Conservation (phyloP, 2,888 invertebrate species). For the Stenichneumon culpator region DNA sequence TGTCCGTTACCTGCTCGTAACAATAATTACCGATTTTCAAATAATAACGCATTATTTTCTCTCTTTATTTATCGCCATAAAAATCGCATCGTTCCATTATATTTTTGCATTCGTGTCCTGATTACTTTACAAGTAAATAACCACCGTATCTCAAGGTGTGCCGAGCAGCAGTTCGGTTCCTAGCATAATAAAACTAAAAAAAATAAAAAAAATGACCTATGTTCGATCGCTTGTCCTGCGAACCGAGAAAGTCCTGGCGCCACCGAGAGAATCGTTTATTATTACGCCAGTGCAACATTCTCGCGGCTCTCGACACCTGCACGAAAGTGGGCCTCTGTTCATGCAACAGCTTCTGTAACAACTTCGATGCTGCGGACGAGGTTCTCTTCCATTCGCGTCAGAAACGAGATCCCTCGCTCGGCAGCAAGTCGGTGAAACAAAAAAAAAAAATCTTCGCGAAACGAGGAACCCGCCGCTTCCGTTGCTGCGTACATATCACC, state of each 20-base stretch:
- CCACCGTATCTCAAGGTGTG: background rate
- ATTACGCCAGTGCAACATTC: conserved; percentile 38
- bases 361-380: conserved; percentile 5
- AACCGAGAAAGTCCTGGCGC: conserved; percentile 39
- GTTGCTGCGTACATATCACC: background rate
- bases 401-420: conserved; percentile 7
- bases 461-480: conserved; percentile 7
- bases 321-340: conserved; percentile 24
- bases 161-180: background rate
- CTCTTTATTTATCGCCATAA: background rate
- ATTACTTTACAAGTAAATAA: background rate
- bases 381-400: background rate
- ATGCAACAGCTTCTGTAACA: conserved; percentile 8
- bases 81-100: background rate
- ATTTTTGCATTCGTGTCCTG: background rate
- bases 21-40: conserved; percentile 20
- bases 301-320: conserved; percentile 35
- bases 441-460: conserved; percentile 10
- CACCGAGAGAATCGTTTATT: conserved; percentile 54
- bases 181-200: background rate
- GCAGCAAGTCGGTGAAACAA: background rate
- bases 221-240: background rate
- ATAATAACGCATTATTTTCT: background rate
- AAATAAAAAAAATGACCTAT: background rate
- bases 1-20: background rate